Conservation (phyloP, 2,888 invertebrate genomes). For the Cheilosia pagana region DNA sequence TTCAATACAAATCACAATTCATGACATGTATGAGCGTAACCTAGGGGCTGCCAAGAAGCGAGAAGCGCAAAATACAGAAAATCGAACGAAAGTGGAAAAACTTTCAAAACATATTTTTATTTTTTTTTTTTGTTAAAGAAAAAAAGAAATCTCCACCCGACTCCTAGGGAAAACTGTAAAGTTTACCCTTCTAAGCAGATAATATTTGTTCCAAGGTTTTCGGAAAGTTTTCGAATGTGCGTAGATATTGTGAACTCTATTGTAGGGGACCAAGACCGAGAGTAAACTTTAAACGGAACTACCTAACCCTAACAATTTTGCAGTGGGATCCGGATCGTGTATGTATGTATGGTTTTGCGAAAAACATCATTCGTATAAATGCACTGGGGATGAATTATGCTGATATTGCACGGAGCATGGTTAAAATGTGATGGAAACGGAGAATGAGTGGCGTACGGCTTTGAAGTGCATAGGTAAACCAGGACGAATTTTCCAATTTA, state of each 20-base stretch:
- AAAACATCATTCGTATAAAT: conserved; percentile 41
- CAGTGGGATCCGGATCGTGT: conserved; percentile 7
- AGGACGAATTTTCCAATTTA: conserved; percentile 45
- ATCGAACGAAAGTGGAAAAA: conserved; percentile 64
- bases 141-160: conserved; percentile 39
- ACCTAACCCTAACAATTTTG: conserved; percentile 29
- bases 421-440: not conserved
- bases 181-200: conserved; percentile 66
- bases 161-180: conserved; percentile 37
- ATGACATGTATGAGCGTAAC: conserved; percentile 60
- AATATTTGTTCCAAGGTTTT: conserved; percentile 60
- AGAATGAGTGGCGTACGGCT: not conserved
- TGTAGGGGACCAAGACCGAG: conserved; percentile 8
- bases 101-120: conserved; percentile 35
- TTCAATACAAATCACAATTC: conserved; percentile 67
- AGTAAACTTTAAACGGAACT: conserved; percentile 53
- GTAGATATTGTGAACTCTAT: conserved; percentile 46
- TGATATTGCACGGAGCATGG: conserved; percentile 23
- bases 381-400: conserved; percentile 53
- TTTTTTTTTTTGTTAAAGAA: conserved; percentile 13
- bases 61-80: conserved; percentile 28
- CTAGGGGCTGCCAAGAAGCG: conserved; percentile 28
- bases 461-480: conserved; percentile 8
- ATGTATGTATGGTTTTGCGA: conserved; percentile 23
- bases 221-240: conserved; percentile 53